Base-by-base conservation (phyloP, 2,888 invertebrate genomes). In the Hemistola chrysoprasaria region DNA sequence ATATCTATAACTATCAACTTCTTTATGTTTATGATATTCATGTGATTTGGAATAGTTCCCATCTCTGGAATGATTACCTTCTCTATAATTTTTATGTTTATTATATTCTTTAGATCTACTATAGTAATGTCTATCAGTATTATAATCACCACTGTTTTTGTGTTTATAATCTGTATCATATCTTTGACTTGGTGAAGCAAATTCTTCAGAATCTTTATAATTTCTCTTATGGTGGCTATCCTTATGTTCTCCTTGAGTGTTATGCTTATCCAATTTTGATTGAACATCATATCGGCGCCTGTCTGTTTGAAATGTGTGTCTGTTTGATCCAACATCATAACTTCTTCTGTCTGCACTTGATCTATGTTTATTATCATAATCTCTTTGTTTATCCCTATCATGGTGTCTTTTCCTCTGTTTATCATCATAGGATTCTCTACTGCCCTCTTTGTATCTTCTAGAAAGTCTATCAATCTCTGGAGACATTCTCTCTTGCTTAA, bases 401-500 rank as follows among this genome's bases (percentile, higher is more conserved):
- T 27, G 10, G 6, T 22, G 8, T 16, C 11, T 16, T 16, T 4
- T 31, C 11, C 6, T 27, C 2, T 47, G 26, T 25, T 21, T 35
- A 22, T 39, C 6, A 26, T 36, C 7, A 7, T 8, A 22, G 1
- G 41, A 22, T 8, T 11, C 22, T 21, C 11, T 25, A 8, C 42
- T 34, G 33, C 32, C 51, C 7, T 47, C 33, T 20, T 43, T 40
- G 8, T 31, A 16, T 35, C 32, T 50, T 23, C 29, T 8, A 24
- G 40, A 24, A 6, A 1, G 10, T 11, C 20, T 16, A 20, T 35
- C 34, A 22, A 6, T 8, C 5, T 41, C 39, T 6, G 50, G 40
- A 22, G 50, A 45, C 8, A 30, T 22, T 32, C 31, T 38, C 24
- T 53, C 53, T 36, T 47, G 50, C 8, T 53, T 53, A 4, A 53